Conservation (phyloP, 2,888 invertebrate genomes). For the Andrena chrysosceles region DNA sequence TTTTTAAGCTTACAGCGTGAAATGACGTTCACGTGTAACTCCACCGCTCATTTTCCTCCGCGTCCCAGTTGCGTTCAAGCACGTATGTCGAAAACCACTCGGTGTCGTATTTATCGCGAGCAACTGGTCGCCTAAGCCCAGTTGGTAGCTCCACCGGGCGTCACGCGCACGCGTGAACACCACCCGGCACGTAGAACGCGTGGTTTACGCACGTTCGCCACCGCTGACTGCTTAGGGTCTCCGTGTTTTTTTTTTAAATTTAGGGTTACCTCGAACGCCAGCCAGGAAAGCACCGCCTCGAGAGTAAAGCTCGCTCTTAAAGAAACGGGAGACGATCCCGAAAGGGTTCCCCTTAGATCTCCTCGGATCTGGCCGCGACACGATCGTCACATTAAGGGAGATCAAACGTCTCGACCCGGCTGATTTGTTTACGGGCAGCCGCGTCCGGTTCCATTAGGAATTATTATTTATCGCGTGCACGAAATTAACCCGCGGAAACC, state of each 20-base stretch:
- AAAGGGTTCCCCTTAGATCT: slow-evolving; percentile 74
- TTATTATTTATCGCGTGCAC: slow-evolving; percentile 70
- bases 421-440: slow-evolving; percentile 59
- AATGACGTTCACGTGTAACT: slow-evolving; percentile 6
- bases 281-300: slow-evolving; percentile 15
- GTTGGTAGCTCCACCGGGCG: slow-evolving; percentile 15
- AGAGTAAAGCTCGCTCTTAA: slow-evolving; percentile 1
- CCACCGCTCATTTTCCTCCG: slow-evolving; percentile 6
- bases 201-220: slow-evolving; percentile 50
- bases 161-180: slow-evolving; percentile 35
- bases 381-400: slow-evolving; percentile 78
- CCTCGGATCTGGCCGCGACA: slow-evolving; percentile 72
- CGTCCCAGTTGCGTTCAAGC: not conserved
- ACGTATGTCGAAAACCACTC: slow-evolving; percentile 52
- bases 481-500: slow-evolving; percentile 58
- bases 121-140: slow-evolving; percentile 64
- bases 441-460: slow-evolving; percentile 60
- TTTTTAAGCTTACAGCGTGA: not conserved
- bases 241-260: slow-evolving; percentile 37
- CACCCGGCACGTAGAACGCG: not conserved
- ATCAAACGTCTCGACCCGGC: slow-evolving; percentile 65
- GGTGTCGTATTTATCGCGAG: slow-evolving; percentile 66
- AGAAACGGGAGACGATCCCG: slow-evolving; percentile 26
- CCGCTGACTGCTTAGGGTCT: slow-evolving; percentile 19
- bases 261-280: slow-evolving; percentile 35